These are phyloP conservation scores for Malacoraja senta DNA, from an alignment of 2,797 vertebrate species.

Conservation along the genomic window DNA sequence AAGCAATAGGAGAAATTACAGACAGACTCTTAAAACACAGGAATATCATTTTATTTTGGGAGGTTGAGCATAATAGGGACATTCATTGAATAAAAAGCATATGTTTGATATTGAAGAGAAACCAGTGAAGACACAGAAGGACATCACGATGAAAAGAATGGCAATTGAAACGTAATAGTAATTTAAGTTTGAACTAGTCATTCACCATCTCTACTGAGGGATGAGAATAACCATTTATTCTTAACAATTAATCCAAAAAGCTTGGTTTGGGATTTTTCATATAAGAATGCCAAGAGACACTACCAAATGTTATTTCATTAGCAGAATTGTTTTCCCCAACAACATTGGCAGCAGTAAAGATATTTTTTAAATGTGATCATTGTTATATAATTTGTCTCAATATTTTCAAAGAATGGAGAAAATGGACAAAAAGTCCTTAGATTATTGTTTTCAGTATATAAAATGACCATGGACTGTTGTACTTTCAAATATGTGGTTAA, in stretches of 20 bases:
- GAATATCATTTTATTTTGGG: no score
- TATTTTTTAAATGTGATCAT: neutral
- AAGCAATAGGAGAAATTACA: no score
- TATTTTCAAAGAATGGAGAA: neutral
- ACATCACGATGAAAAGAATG: no score
- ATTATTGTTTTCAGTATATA: neutral
- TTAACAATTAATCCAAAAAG: neutral
- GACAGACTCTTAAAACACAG: no score
- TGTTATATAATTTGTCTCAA: neutral
- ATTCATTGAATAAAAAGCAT: no score
- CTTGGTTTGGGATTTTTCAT: neutral
- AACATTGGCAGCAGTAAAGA: neutral
- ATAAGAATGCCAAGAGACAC: neutral
- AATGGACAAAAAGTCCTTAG: neutral
- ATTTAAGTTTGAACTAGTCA: no score
- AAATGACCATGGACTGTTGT: neutral
- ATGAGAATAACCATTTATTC: no score
- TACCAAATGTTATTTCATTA: neutral
- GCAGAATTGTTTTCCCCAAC: neutral
- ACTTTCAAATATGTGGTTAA: neutral
- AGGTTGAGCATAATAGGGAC: no score
- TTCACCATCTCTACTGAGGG: no score
- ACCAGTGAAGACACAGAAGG: no score
- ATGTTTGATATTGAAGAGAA: no score
- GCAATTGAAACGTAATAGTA: no score